Conservation (phyloP, 2,888 invertebrate species). For the Nemotelus pantherinus region DNA sequence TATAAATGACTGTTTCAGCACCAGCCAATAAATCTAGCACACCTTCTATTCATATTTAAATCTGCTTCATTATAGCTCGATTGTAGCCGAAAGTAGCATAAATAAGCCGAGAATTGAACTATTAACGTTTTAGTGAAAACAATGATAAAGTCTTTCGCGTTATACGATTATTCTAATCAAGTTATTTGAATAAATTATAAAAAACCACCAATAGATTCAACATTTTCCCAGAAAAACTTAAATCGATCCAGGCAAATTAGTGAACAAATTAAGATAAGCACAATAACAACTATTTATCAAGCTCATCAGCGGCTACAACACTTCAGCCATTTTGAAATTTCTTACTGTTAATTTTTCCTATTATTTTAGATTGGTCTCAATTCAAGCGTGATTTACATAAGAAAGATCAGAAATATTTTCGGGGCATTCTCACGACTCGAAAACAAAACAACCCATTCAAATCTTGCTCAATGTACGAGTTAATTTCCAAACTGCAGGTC, state of each 20-base stretch:
- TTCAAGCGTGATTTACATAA: conserved; percentile 3
- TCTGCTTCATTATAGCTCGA: too few relatives aligned
- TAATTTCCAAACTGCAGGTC: neutral
- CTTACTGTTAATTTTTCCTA: conserved; percentile 8
- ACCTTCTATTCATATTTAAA: too few relatives aligned
- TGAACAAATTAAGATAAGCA: conserved; percentile 15
- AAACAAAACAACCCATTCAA: conserved; percentile 7
- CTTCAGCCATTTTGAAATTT: conserved; percentile 23
- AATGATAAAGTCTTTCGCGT: neutral
- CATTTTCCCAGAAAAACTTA: conserved; percentile 1
- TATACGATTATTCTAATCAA: conserved; percentile 11
- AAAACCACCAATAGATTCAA: neutral
- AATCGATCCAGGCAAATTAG: conserved; percentile 14
- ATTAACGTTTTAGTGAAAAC: neutral
- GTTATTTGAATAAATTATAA: conserved; percentile 34
- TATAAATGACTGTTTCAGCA: too few relatives aligned
- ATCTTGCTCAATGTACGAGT: neutral
- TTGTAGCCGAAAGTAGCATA: too few relatives aligned
- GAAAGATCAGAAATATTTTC: conserved; percentile 5
- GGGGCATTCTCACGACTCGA: conserved; percentile 2
- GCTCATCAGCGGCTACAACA: neutral
- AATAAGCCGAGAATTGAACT: too few relatives aligned
- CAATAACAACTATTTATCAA: neutral
- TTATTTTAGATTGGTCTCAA: conserved; percentile 6
- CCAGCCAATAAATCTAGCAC: too few relatives aligned